A percentile compares a stretch with the other conserved stretches of the same genome.
Evolutionary conservation across 2,113 vertebrate species (phyloP).

Genomic region (Astur gentilis): DNA sequence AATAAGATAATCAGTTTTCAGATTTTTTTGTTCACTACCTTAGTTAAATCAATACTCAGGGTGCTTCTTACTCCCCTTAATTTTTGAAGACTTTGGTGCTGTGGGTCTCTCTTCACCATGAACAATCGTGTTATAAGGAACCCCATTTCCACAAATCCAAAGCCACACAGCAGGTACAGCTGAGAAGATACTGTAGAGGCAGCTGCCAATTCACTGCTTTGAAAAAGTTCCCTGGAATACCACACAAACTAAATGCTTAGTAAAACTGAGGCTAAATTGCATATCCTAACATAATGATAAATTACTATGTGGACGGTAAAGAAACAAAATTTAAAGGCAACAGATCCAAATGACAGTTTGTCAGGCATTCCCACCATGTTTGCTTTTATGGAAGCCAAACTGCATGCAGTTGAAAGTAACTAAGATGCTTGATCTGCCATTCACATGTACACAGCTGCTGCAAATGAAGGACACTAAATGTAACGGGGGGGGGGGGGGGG

Average conservation of each 20-base stretch:
- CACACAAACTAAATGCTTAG: background rate
- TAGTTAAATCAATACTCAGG: background rate
- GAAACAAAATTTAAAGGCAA: background rate
- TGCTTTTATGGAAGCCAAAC: background rate
- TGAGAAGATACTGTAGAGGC: background rate
- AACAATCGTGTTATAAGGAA: background rate
- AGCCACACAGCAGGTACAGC: background rate
- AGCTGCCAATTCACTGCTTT: background rate
- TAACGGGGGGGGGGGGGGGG: background rate
- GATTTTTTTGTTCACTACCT: background rate
- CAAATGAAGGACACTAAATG: background rate
- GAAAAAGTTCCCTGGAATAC: background rate
- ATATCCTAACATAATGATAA: background rate
- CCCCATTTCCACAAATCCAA: background rate
- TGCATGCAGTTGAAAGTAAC: background rate
- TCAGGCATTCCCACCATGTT: background rate
- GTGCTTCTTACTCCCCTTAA: background rate
- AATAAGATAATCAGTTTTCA: background rate
- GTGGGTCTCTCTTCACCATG: background rate
- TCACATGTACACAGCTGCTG: background rate
- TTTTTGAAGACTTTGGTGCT: background rate
- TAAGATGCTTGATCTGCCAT: background rate
- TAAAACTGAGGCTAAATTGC: background rate
- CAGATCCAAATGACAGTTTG: background rate
- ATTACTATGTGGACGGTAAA: background rate